Percentiles rank a stretch among this genome's conserved stretches.
Conservation (phyloP, 2,797 vertebrate species). For the Babyrousa celebensis region DNA sequence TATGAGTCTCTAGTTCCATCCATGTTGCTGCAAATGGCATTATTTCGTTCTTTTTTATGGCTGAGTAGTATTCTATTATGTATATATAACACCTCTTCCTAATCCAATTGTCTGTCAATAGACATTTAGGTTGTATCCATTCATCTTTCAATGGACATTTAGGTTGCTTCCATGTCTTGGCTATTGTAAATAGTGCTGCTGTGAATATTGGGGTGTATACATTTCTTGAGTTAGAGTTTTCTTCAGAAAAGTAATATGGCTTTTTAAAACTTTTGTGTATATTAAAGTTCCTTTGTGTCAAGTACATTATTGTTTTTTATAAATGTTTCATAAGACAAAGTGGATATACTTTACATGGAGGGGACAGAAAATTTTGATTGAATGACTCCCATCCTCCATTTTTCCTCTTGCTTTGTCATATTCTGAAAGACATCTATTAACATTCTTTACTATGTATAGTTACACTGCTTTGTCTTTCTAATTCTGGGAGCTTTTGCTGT, state of each 20-base stretch:
- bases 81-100: no score
- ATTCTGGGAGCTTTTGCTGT: conserved; percentile 23
- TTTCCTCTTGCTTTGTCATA: conserved; percentile 16
- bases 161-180: no score
- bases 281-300: conserved; percentile 12
- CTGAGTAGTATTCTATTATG: no score
- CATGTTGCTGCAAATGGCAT: no score
- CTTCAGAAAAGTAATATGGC: not conserved
- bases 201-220: no score
- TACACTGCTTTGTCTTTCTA: not conserved
- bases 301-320: not conserved
- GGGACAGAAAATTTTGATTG: conserved; percentile 9
- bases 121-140: no score
- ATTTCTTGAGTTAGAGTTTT: no score
- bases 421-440: conserved; percentile 54
- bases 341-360: not conserved
- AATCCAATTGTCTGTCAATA: no score
- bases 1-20: no score
- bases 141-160: no score
- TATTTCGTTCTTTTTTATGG: no score
- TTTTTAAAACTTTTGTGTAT: not conserved
- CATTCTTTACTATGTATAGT: not conserved
- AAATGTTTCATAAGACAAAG: conserved; percentile 6
- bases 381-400: conserved; percentile 7
- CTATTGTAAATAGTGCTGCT: no score